Base-by-base conservation (phyloP, 2,797 vertebrate genomes). In the Liasis olivaceus region DNA sequence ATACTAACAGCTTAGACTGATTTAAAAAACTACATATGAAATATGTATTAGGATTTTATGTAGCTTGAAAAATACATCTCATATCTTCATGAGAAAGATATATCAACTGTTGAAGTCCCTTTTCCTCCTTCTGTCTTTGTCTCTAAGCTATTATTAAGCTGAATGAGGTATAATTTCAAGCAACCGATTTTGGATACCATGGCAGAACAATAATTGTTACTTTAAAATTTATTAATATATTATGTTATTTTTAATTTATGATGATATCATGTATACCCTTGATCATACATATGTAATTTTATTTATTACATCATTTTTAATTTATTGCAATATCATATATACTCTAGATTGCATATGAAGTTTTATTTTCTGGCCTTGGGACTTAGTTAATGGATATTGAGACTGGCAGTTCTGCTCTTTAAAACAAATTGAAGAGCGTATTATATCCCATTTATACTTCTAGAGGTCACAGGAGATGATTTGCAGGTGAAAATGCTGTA, bases 401-500 rank as follows among this genome's bases (percentile, higher is more conserved):
- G 85, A 88, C 89, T 94, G 91, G 89, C 0, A 1, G 90, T 92
- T 42, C 11, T 89, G 51, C 63, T 94, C 72, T 94, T 89, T 87
- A 94, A 88, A 93, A 88, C 11, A 91, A 95, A 91, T 93, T 62
- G 62, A 47, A 91, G 93, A 95, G 92, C 47, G 89, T 93, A 90
- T 90, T 86, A 92, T 58, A 62, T 12, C 6, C 2, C 14, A 28
- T 93, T 94, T 95, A 85, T 91, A 87, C 22, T 59, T 92, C 59
- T n/a, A 93, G 85, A 93, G 51, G 42, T 96, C 90, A 58, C 81
- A 88, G 0, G 31, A 15, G 92, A 93, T 91, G 1, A 94, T 95
- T 94, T 93, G 91, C 88, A 94, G 94, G 91, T 93, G 86, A 12
- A 36, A 64, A 60, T 87, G 93, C 96, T 95, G 93, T 95, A 77